phyloP scores from a whole-genome alignment of 2,888 invertebrate genomes.

The Lasioglossum marginatum region DNA sequence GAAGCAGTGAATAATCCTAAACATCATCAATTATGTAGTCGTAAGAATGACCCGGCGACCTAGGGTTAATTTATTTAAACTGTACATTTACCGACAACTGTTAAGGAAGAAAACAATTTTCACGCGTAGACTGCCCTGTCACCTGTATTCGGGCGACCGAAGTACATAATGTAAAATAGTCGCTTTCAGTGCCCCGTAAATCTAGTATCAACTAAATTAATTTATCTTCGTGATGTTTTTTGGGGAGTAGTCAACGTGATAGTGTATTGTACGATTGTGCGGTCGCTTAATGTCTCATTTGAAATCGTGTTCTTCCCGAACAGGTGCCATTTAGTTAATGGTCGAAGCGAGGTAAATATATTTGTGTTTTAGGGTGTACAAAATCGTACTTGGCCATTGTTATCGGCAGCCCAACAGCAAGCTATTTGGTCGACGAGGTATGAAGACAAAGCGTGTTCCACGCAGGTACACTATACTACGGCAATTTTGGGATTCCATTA shows the following conservation, averaged over 20 bases:
- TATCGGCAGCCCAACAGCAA: background rate
- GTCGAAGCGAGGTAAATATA: background rate
- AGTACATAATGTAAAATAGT: too few relatives aligned
- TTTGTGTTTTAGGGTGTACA: background rate
- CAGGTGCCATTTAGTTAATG: background rate
- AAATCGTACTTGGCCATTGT: slow-evolving; percentile 2
- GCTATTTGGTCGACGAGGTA: background rate
- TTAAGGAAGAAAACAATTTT: too few relatives aligned
- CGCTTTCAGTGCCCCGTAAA: background rate
- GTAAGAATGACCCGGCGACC: too few relatives aligned
- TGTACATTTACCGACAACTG: too few relatives aligned
- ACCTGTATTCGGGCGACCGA: too few relatives aligned
- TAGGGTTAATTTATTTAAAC: too few relatives aligned
- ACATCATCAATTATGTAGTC: too few relatives aligned
- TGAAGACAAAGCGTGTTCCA: slow-evolving; percentile 5
- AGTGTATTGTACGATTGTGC: background rate
- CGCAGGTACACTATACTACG: background rate
- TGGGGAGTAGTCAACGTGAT: background rate
- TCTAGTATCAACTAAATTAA: too few relatives aligned
- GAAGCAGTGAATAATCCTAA: too few relatives aligned
- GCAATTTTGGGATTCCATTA: slow-evolving; percentile 58
- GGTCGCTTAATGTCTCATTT: background rate
- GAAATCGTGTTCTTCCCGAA: background rate
- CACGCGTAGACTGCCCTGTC: too few relatives aligned
- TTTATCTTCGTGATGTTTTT: too few relatives aligned